These are phyloP conservation scores for Manacus vitellinus DNA, from an alignment of 2,113 vertebrate genomes.

Conservation along the genomic window DNA sequence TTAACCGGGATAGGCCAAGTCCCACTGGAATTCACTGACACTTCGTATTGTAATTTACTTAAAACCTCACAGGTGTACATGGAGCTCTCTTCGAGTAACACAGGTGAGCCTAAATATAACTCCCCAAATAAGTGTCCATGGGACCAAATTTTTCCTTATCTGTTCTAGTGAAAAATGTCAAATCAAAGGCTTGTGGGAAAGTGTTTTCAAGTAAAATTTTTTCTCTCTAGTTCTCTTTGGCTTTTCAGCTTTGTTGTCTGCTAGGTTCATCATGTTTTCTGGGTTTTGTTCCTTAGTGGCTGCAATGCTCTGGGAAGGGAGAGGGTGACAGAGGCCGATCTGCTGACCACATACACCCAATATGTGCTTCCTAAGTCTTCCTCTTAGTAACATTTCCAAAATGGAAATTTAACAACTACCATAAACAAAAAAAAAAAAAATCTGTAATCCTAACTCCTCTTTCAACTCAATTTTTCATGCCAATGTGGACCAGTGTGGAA, in stretches of 20 bases:
- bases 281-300: neutral
- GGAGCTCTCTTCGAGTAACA: neutral
- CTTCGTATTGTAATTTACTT: neutral
- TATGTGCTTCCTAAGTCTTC: neutral
- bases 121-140: neutral
- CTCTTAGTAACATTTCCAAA: constrained; percentile 27
- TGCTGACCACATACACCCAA: neutral
- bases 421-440: constrained; percentile 9
- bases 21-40: neutral
- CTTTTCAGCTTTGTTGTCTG: neutral
- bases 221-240: neutral
- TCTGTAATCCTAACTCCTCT: constrained; percentile 61
- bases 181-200: neutral
- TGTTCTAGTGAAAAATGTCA: neutral
- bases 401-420: constrained; percentile 46
- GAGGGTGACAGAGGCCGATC: neutral
- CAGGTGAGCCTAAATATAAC: neutral
- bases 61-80: neutral
- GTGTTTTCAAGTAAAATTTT: neutral
- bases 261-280: neutral
- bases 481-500: constrained; percentile 27
- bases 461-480: constrained; percentile 47
- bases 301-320: neutral
- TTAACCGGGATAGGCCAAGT: neutral
- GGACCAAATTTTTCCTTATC: neutral